A percentile compares a stretch with the other conserved stretches of the same genome.
Conservation (phyloP, 2,797 vertebrate species). For the Sciaenops ocellatus region DNA sequence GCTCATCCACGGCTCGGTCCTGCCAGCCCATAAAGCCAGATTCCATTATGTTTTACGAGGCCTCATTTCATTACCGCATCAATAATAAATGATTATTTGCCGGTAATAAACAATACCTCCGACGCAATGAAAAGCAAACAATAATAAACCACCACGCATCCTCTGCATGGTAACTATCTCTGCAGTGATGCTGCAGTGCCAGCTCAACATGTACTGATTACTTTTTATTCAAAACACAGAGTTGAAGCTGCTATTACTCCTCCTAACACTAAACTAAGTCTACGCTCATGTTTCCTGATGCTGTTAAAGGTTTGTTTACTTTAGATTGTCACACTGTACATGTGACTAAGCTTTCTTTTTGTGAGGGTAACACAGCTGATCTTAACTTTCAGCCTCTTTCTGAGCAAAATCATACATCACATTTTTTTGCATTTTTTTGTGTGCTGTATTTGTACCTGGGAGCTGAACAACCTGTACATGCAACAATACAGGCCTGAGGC, state of each 20-base stretch:
- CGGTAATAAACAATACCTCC: conserved; percentile 31
- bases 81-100: conserved; percentile 50
- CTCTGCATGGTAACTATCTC: neutral
- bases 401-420: neutral
- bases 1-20: conserved; percentile 23
- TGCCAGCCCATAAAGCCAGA: conserved; percentile 40
- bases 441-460: neutral
- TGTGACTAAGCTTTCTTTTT: neutral
- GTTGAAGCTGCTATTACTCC: neutral
- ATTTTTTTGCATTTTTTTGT: neutral
- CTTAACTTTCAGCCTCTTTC: neutral
- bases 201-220: neutral
- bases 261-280: neutral
- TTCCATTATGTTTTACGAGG: conserved; percentile 51
- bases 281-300: neutral
- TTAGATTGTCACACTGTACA: neutral
- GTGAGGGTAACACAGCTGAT: neutral
- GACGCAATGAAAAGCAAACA: conserved; percentile 48
- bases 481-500: neutral
- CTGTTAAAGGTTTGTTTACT: neutral
- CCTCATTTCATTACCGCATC: conserved; percentile 48
- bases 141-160: conserved; percentile 19
- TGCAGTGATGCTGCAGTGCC: neutral
- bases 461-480: neutral
- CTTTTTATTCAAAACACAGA: conserved; percentile 9